phyloP scores from a whole-genome alignment of 1,140 invertebrate genomes.

The Orchestia grillus region DNA sequence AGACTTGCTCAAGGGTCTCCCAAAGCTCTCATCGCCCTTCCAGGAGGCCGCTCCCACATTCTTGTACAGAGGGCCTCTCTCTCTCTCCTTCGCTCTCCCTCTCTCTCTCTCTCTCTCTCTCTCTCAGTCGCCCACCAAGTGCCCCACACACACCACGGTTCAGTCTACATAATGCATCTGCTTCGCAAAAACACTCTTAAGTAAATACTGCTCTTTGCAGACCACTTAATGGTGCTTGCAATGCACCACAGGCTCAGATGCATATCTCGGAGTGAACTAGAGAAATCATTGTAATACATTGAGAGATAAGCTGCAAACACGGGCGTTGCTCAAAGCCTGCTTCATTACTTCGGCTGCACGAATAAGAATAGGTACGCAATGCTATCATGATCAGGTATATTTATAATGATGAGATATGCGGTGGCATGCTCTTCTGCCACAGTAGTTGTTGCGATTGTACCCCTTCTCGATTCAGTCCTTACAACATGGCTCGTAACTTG shows the following conservation, averaged over 20 bases:
- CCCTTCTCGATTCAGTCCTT: too few relatives aligned
- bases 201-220: neutral
- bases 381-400: too few relatives aligned
- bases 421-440: too few relatives aligned
- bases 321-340: neutral
- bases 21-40: constrained; percentile 16
- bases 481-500: too few relatives aligned
- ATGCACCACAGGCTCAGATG: neutral
- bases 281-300: neutral
- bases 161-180: neutral
- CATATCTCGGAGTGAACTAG: neutral
- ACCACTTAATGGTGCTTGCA: neutral
- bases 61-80: constrained; percentile 46
- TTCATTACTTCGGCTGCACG: too few relatives aligned
- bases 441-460: too few relatives aligned
- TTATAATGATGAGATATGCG: too few relatives aligned
- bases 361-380: too few relatives aligned
- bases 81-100: too few relatives aligned
- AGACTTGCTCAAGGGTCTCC: neutral
- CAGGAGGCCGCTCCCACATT: constrained; percentile 33
- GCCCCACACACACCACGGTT: neutral
- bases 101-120: neutral
- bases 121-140: neutral
- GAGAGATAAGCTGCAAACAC: neutral
- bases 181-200: neutral